Conservation (phyloP, 2,797 vertebrate genomes). For the Dromococcyx pavoninus region DNA sequence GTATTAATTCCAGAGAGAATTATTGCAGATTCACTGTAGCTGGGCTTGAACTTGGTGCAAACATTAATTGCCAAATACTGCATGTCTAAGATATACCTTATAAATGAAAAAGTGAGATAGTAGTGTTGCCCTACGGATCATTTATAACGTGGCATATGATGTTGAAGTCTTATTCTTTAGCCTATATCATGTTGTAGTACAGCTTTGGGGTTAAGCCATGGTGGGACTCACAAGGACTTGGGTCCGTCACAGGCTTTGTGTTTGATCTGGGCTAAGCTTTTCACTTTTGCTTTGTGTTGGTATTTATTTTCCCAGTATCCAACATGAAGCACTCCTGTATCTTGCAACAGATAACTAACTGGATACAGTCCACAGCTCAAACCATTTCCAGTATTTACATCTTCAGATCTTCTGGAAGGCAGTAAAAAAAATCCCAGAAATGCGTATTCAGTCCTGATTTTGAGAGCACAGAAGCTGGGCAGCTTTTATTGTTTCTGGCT, state of each 20-base stretch:
- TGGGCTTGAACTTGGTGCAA: not conserved
- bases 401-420: not conserved
- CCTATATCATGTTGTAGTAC: not conserved
- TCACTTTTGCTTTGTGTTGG: not conserved
- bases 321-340: not conserved
- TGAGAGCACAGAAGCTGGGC: not conserved
- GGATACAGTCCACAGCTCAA: not conserved
- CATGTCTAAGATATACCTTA: not conserved
- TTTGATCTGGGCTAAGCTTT: not conserved
- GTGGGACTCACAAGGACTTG: not conserved
- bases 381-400: not conserved
- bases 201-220: not conserved
- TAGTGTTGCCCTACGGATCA: not conserved
- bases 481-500: constrained; percentile 16
- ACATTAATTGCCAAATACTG: not conserved
- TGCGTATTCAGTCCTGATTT: constrained; percentile 15
- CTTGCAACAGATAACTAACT: not conserved
- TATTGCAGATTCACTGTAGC: not conserved
- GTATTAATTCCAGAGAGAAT: not conserved
- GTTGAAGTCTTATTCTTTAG: not conserved
- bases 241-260: not conserved
- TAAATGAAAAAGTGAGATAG: not conserved
- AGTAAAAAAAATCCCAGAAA: not conserved
- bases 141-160: not conserved
- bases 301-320: not conserved